Percentiles rank a stretch among this genome's conserved stretches.
Evolutionary conservation across 2,113 vertebrate species (phyloP).

Genomic region (Chaetura pelagica): DNA sequence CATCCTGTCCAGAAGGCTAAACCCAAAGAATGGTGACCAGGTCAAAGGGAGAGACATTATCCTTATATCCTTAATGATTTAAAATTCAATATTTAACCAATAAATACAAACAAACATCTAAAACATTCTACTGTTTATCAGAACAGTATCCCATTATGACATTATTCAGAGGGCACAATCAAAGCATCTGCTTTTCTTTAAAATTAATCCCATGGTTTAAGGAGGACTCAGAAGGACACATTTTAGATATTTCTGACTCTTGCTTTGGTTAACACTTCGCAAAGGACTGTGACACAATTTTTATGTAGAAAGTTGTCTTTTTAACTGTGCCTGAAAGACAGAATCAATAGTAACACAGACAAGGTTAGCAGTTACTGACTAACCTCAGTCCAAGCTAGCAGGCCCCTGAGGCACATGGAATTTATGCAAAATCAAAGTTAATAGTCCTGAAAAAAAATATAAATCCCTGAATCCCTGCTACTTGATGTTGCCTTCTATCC

Average conservation of each 20-base stretch:
- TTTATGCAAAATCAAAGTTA: constrained; percentile 33
- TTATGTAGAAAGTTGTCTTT: constrained; percentile 33
- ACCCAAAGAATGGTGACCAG: not conserved
- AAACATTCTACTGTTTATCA: not conserved
- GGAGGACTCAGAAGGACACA: not conserved
- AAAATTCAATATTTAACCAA: not conserved
- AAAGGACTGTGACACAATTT: not conserved
- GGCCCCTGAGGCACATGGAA: not conserved
- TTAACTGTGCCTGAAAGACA: not conserved
- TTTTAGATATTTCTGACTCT: not conserved
- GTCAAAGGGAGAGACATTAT: not conserved
- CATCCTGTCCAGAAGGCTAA: not conserved
- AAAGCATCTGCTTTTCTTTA: not conserved
- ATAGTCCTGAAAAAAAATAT: not conserved
- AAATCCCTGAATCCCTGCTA: not conserved
- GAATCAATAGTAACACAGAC: constrained; percentile 51
- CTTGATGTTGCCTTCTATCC: not conserved
- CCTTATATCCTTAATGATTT: not conserved
- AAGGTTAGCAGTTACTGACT: constrained; percentile 48
- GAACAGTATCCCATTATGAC: accelerated
- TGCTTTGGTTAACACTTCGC: not conserved
- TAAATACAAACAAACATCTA: not conserved
- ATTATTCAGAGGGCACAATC: not conserved
- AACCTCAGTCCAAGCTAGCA: constrained; percentile 20
- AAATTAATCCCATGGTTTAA: not conserved